phyloP scores from a whole-genome alignment of 2,888 invertebrate genomes.

The Syrista parreyssii region DNA sequence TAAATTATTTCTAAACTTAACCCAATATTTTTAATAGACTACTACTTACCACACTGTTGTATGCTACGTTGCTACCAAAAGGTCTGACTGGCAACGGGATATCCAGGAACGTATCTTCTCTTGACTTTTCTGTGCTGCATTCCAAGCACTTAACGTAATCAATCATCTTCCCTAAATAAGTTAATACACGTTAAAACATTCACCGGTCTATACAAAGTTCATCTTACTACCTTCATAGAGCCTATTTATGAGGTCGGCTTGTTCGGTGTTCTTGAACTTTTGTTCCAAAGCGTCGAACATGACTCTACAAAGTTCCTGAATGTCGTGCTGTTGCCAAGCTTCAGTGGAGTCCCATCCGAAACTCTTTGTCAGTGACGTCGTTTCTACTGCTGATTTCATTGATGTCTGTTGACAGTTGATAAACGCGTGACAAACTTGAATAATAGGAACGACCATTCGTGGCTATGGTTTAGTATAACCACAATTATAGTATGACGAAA shows the following conservation, averaged over 20 bases:
- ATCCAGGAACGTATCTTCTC: conserved; percentile 86
- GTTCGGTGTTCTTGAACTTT: conserved; percentile 84
- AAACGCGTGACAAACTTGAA: neutral
- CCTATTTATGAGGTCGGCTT: conserved; percentile 83
- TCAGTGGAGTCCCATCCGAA: conserved; percentile 93
- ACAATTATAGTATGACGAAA: neutral
- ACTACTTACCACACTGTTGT: conserved; percentile 78
- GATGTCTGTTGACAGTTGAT: conserved; percentile 72
- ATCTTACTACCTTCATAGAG: conserved; percentile 74
- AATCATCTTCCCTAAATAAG: conserved; percentile 75
- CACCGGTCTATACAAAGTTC: neutral
- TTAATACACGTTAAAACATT: conserved; percentile 25
- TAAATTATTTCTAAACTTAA: neutral
- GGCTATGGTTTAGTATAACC: neutral
- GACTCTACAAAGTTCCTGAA: conserved; percentile 88
- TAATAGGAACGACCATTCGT: neutral
- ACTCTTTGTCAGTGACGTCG: conserved; percentile 86
- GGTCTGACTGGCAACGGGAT: conserved; percentile 87
- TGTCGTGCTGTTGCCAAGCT: conserved; percentile 93
- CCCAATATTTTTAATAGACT: conserved; percentile 7
- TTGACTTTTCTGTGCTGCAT: conserved; percentile 84
- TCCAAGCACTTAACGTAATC: conserved; percentile 91
- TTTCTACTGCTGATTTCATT: conserved; percentile 82
- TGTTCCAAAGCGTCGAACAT: conserved; percentile 92
- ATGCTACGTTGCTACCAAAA: conserved; percentile 81